These are phyloP conservation scores for Polypedilum pembai DNA, from an alignment of 1,140 invertebrate genomes.

Conservation along the genomic window DNA sequence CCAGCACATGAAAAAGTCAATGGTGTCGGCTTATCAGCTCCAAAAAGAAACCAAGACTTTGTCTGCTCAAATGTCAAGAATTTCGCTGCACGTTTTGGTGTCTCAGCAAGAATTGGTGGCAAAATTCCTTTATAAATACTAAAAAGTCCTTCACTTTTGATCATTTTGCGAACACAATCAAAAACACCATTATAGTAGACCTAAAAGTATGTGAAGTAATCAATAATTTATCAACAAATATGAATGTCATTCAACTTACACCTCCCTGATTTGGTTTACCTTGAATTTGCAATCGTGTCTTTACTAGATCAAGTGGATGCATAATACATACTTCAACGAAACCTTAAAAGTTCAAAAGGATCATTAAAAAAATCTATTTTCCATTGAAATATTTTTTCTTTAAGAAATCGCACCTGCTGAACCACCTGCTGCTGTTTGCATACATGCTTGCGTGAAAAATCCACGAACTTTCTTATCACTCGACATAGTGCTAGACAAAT, in stretches of 20 bases:
- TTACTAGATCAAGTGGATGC: slow-evolving; percentile 89
- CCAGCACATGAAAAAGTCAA: slow-evolving; percentile 79
- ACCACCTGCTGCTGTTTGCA: not conserved
- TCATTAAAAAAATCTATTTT: not conserved
- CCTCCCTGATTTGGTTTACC: slow-evolving; percentile 43
- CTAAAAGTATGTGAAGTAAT: slow-evolving; percentile 21
- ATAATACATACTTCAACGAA: slow-evolving; percentile 93
- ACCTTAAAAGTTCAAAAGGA: slow-evolving; percentile 44
- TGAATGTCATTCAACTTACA: slow-evolving; percentile 18
- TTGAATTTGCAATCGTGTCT: slow-evolving; percentile 80
- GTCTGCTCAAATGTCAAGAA: slow-evolving; percentile 92
- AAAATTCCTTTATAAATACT: slow-evolving; percentile 89
- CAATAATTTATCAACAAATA: not conserved
- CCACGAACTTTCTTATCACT: slow-evolving; percentile 16
- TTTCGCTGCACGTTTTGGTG: slow-evolving; percentile 88
- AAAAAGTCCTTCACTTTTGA: slow-evolving; percentile 67
- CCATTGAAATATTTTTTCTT: not conserved
- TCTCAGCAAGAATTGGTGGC: slow-evolving; percentile 88
- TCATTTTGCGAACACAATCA: slow-evolving; percentile 86
- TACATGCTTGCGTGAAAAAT: not conserved
- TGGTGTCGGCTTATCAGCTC: slow-evolving; percentile 59
- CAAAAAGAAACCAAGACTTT: slow-evolving; percentile 76
- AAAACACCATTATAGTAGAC: slow-evolving; percentile 66
- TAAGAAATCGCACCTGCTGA: not conserved
- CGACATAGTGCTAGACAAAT: not conserved